Percentiles rank a stretch among this genome's conserved stretches.
Conservation (phyloP, 2,888 invertebrate species). For the Chrysotoxum bicinctum region DNA sequence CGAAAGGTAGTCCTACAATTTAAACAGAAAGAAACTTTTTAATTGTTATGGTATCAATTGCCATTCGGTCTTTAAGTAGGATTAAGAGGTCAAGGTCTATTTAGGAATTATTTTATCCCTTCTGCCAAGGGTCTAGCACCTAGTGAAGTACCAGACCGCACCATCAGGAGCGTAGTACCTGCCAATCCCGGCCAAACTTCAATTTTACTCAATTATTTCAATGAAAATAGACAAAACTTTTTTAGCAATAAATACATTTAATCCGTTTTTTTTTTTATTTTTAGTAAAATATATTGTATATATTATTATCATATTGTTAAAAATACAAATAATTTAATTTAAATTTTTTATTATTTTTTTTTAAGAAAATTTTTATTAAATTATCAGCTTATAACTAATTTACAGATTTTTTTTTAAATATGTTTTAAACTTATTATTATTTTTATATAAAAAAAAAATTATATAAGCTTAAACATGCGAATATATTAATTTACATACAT, state of each 20-base stretch:
- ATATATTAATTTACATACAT: conserved; percentile 9
- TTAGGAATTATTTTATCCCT: no score
- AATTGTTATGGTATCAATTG: no score
- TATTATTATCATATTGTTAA: conserved; percentile 8
- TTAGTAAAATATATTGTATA: conserved; percentile 1
- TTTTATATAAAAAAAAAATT: not conserved
- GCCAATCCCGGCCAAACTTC: no score
- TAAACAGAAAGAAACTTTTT: no score
- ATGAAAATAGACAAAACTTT: not conserved
- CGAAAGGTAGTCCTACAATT: no score
- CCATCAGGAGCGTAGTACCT: no score
- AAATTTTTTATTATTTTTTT: not conserved
- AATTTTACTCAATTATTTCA: not conserved
- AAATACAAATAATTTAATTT: not conserved
- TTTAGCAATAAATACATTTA: conserved; percentile 6
- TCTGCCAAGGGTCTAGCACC: no score
- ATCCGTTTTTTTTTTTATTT: not conserved
- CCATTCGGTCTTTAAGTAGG: no score
- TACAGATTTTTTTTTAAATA: not conserved
- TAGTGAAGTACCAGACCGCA: no score
- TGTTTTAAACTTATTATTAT: not conserved
- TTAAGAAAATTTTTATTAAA: not conserved
- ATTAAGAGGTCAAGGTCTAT: no score
- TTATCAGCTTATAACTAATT: not conserved
- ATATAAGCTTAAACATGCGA: conserved; percentile 19